Evolutionary conservation across 2,797 vertebrate genomes (phyloP).

Genomic region (Falco cherrug): DNA sequence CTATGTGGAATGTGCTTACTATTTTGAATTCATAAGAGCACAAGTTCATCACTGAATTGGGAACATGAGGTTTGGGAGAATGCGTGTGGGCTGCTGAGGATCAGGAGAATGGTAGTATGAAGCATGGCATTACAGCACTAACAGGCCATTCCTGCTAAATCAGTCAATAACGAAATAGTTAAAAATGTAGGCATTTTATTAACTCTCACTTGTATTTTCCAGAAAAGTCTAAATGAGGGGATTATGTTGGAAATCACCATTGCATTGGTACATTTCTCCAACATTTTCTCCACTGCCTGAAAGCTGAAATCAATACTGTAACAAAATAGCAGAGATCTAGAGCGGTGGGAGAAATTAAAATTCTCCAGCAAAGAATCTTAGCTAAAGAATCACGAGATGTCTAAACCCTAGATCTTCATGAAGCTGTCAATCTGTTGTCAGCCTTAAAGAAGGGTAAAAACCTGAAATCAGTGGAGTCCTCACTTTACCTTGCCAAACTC

Average conservation of each 20-base stretch:
- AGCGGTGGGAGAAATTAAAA: neutral
- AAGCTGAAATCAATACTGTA: neutral
- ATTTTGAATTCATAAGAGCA: constrained; percentile 45
- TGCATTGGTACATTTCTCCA: neutral
- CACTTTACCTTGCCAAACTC: neutral
- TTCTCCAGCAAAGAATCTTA: neutral
- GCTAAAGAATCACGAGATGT: neutral
- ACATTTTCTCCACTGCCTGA: neutral
- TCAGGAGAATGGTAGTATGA: neutral
- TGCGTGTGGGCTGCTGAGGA: neutral
- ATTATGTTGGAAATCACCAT: neutral
- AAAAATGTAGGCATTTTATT: neutral
- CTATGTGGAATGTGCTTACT: constrained; percentile 47
- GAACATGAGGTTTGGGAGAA: constrained; percentile 1
- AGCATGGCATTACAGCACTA: neutral
- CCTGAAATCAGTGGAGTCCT: neutral
- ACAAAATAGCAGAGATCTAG: neutral
- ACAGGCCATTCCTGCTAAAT: neutral
- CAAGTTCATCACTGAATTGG: constrained; percentile 21
- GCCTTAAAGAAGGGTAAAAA: neutral
- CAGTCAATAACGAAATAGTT: neutral
- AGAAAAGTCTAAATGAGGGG: neutral
- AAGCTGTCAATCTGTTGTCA: neutral
- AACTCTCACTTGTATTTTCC: neutral
- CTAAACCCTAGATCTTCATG: neutral